Conservation (phyloP, 2,797 vertebrate genomes). For the Centroberyx gerrardi region DNA sequence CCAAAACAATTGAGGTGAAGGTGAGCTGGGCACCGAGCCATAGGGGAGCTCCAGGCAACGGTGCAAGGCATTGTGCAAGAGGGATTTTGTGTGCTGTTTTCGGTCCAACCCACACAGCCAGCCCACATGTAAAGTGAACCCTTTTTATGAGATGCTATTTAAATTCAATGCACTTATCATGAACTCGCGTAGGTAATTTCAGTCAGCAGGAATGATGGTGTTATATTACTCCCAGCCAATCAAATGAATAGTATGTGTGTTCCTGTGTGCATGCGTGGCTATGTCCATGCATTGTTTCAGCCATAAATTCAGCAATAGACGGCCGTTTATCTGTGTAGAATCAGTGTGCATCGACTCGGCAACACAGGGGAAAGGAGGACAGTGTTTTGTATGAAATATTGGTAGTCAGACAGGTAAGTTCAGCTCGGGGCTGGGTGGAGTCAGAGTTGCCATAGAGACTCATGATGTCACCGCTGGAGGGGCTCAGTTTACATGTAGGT, state of each 20-base stretch:
- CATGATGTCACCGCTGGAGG: constrained; percentile 83
- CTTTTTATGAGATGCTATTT: constrained; percentile 31
- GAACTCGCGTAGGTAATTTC: constrained; percentile 42
- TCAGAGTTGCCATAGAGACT: constrained; percentile 81
- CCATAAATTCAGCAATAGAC: not conserved
- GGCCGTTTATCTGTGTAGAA: accelerated
- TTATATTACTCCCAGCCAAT: not conserved
- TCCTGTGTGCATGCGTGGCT: not conserved
- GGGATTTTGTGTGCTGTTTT: constrained; percentile 54
- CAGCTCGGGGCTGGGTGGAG: constrained; percentile 76
- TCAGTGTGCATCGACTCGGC: not conserved
- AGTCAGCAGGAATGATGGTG: not conserved
- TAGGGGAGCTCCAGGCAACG: constrained; percentile 57
- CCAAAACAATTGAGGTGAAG: constrained; percentile 82
- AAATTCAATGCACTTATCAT: constrained; percentile 22
- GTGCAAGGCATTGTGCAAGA: constrained; percentile 54
- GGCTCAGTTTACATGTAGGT: constrained; percentile 82
- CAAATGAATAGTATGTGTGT: constrained; percentile 5
- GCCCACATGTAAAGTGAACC: constrained; percentile 55
- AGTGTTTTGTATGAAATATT: constrained; percentile 46
- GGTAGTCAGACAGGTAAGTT: constrained; percentile 82
- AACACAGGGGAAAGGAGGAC: not conserved
- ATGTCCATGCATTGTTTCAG: too few relatives aligned
- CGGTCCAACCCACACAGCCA: constrained; percentile 28
- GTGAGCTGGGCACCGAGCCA: constrained; percentile 72